Evolutionary conservation across 2,113 vertebrate species (phyloP), one percentile per base, ranked within the genome.

Genomic region (Takifugu flavidus): DNA sequence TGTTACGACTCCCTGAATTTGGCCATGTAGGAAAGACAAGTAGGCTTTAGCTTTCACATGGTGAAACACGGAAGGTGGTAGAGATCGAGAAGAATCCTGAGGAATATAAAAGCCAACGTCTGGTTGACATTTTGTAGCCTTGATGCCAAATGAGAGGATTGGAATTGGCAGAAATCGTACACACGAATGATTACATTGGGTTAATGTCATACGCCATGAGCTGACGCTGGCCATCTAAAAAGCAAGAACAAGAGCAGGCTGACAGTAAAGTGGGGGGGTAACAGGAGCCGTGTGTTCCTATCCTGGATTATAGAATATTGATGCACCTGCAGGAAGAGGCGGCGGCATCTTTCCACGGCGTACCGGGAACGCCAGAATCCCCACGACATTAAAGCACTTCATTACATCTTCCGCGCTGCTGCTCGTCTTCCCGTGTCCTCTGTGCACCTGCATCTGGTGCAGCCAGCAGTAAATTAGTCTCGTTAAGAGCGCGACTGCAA

Each of bases 231-330:
- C 20, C 20, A 20, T 20, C 20, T 20, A 26, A 61, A 26, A 29
- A 54, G 53, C 51, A 59, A 15, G n/a, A 62, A 53, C 26, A 29
- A 2, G 3, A 44, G 49, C 6, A 56, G n/a, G 27, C 45, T 50
- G 50, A 6, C 13, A 52, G 25, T 27, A 45, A 55, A 54, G 8
- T 25, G 57, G 63, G 50, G 43, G 63, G 65, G 58, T 50, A 64
- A 71, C 39, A 62, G 58, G 68, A 52, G 49, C 62, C 75, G 49
- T 75, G 64, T 70, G 63, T 81, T 74, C 61, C 20, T 56, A 49
- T 60, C 54, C 79, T 88, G 68, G 87, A 90, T 86, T 85, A 87
- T 87, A 57, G 70, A 90, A 65, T 25, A 59, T 75, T 75, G 79
- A 80, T 71, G 83, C 74, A 79, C 75, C 75, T 75, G 82, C 70